These are phyloP conservation scores for Anser cygnoides DNA, from an alignment of 2,113 vertebrate species.

Conservation along the genomic window DNA sequence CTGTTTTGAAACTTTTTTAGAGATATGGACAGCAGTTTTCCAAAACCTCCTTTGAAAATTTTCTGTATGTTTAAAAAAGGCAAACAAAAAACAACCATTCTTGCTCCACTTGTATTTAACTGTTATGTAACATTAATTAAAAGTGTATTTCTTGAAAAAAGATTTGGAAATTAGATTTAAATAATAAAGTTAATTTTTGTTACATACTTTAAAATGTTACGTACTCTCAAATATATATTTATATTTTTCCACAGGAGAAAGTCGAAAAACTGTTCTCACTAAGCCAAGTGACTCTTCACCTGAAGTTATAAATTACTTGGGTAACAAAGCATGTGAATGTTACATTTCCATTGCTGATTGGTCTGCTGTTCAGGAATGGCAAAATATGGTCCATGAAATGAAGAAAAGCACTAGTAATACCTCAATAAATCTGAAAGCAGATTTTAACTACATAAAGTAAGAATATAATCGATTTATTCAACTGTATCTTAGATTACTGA, in stretches of 20 bases:
- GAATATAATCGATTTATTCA: neutral
- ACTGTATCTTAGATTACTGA: neutral
- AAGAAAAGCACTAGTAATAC: constrained; percentile 88
- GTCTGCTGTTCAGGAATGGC: constrained; percentile 95
- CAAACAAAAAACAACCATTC: neutral
- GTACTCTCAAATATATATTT: too few species aligned
- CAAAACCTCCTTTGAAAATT: neutral
- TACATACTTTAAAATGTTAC: too few species aligned
- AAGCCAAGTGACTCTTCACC: constrained; percentile 91
- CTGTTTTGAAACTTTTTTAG: neutral
- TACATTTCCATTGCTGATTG: constrained; percentile 94
- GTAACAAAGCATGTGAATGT: constrained; percentile 95
- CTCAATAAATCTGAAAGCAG: constrained; percentile 88
- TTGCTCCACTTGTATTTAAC: neutral
- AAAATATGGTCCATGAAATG: constrained; percentile 83
- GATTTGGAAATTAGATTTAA: neutral
- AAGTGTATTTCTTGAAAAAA: neutral
- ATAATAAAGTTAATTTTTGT: neutral
- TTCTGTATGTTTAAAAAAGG: neutral
- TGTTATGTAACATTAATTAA: neutral
- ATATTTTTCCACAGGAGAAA: constrained; percentile 81
- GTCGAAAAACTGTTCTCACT: constrained; percentile 90
- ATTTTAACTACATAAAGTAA: constrained; percentile 96
- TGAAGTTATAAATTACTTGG: constrained; percentile 93
- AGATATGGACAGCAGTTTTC: neutral